phyloP scores from a whole-genome alignment of 2,888 invertebrate genomes.

The Trichopria drosophilae region DNA sequence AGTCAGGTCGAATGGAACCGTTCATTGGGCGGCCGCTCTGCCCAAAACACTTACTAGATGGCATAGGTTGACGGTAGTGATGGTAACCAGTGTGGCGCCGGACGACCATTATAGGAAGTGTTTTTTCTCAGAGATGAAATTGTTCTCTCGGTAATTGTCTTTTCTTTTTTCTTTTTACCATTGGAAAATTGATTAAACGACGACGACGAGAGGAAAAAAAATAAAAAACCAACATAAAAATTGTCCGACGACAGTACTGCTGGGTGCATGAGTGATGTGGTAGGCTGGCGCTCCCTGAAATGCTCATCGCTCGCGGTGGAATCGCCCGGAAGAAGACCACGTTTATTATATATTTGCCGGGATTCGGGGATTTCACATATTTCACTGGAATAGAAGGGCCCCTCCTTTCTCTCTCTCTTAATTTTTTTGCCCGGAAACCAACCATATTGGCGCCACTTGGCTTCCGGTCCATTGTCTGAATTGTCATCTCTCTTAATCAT shows the following conservation, averaged over 20 bases:
- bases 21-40: conserved; percentile 53
- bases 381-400: conserved; percentile 45
- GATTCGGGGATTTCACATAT: conserved; percentile 43
- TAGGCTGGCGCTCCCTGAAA: too few species aligned
- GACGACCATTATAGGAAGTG: conserved; percentile 13
- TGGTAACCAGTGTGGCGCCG: conserved; percentile 30
- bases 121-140: conserved; percentile 6
- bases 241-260: too few species aligned
- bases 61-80: conserved; percentile 29
- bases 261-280: too few species aligned
- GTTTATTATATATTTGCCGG: too few species aligned
- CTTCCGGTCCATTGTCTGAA: conserved; percentile 51
- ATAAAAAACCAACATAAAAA: too few species aligned
- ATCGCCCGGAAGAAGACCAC: too few species aligned
- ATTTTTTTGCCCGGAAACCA: conserved; percentile 50
- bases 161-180: too few species aligned
- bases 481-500: conserved; percentile 46
- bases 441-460: conserved; percentile 52
- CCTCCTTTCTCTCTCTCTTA: conserved; percentile 44
- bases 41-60: too few species aligned
- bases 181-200: too few species aligned
- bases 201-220: too few species aligned
- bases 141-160: too few species aligned
- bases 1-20: conserved; percentile 53
- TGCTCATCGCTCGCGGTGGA: too few species aligned